phyloP scores from a whole-genome alignment of 2,888 invertebrate genomes.

The Megamerina dolium region DNA sequence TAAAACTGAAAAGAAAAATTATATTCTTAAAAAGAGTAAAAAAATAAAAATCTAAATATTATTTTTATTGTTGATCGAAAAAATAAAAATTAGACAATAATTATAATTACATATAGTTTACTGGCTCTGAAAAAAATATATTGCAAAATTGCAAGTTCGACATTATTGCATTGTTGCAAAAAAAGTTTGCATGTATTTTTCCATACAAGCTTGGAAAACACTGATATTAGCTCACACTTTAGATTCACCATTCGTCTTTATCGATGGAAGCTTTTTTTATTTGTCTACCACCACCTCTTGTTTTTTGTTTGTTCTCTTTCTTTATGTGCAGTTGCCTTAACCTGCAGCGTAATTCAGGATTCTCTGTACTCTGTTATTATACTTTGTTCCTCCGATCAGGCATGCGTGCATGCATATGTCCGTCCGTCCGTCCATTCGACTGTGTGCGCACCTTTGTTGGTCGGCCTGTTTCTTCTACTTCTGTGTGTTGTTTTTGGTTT shows the following conservation, averaged over 20 bases:
- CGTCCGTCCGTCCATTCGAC: constrained; percentile 9
- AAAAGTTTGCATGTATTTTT: too few relatives aligned
- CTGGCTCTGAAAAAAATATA: too few relatives aligned
- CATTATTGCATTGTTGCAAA: too few relatives aligned
- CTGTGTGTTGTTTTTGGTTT: neutral
- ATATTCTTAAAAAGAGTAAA: too few relatives aligned
- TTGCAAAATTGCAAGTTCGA: too few relatives aligned
- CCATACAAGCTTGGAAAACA: too few relatives aligned
- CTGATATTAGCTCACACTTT: too few relatives aligned
- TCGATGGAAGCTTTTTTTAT: constrained; percentile 3
- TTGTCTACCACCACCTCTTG: neutral
- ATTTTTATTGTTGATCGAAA: too few relatives aligned
- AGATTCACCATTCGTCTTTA: constrained; percentile 9
- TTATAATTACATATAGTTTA: too few relatives aligned
- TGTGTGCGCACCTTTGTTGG: constrained; percentile 2
- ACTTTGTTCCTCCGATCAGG: constrained; percentile 17
- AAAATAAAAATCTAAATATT: too few relatives aligned
- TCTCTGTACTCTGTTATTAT: constrained; percentile 37
- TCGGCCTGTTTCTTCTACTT: neutral
- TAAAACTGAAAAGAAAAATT: too few relatives aligned
- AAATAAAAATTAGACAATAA: too few relatives aligned
- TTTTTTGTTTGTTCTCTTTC: constrained; percentile 8
- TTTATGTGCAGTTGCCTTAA: constrained; percentile 4
- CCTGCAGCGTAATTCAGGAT: constrained; percentile 39
- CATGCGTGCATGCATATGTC: constrained; percentile 12